Conservation (phyloP, 2,113 vertebrate genomes). For the Etheostoma spectabile region DNA sequence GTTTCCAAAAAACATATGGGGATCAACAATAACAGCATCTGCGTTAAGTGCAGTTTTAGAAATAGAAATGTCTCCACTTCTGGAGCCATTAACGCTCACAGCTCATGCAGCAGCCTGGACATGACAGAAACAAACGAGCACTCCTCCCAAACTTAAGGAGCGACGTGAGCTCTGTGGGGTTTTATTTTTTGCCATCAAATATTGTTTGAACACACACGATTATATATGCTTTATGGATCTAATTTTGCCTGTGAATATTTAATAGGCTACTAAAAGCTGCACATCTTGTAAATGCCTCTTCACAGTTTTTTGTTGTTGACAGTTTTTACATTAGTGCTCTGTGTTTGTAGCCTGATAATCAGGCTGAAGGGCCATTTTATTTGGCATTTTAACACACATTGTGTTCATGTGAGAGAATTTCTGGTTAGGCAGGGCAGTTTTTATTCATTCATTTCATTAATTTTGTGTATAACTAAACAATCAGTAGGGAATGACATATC, state of each 20-base stretch:
- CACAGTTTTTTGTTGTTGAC: no score
- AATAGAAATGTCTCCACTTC: constrained; percentile 8
- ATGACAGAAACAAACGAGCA: constrained; percentile 25
- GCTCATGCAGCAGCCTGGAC: constrained; percentile 12
- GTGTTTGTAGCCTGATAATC: not conserved
- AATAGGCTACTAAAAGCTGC: no score
- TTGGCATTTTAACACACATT: not conserved
- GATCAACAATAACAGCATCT: not conserved
- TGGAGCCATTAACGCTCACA: constrained; percentile 11
- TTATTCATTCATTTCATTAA: no score
- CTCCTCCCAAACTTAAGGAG: not conserved
- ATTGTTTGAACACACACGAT: not conserved
- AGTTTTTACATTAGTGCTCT: not conserved
- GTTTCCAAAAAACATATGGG: not conserved
- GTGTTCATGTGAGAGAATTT: not conserved
- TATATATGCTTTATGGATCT: not conserved
- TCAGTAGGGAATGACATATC: no score
- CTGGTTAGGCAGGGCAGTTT: not conserved
- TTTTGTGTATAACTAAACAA: no score
- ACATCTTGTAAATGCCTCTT: no score
- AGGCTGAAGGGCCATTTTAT: not conserved
- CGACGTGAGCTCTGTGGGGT: not conserved
- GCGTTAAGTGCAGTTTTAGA: not conserved
- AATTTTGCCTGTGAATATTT: no score
- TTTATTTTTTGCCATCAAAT: not conserved